Evolutionary conservation across 2,888 invertebrate genomes (phyloP), one percentile per base, ranked within the genome.

Genomic region (Xiphydria camelus): DNA sequence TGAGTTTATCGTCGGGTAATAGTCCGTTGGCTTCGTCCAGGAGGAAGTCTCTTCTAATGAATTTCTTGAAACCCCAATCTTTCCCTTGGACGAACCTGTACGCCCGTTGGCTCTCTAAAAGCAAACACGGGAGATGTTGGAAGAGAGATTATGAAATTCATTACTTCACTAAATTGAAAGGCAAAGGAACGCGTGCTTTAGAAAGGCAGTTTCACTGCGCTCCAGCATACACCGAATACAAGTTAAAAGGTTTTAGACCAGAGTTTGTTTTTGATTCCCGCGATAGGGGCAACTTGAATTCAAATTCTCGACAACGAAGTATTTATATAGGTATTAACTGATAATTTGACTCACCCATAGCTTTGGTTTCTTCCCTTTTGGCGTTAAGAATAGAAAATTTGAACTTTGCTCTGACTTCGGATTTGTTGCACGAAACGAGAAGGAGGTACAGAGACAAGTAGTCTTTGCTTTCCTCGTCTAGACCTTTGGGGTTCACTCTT

Each of bases 61-160:
- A 99, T 79, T 99, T 99, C 81, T 99, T 99, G 82, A 99, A 99
- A 48, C 99, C 99, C 99, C 99, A 99, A 83, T 99, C 99, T 80
- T 99, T 99, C 66, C 99, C 99, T 81, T 99, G 98, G 53, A 99
- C 98, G 80, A 99, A 99, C 82, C 98, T 87, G 80, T 99, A 99
- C 56, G 99, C 99, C 76, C 99, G 76, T 71, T 88, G 88, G 67
- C 86, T 87, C 73, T 88, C 87, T 86, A 77, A n/a, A n/a, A n/a
- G n/a, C n/a, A n/a, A n/a, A n/a, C n/a, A n/a, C n/a, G n/a, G n/a
- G n/a, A n/a, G n/a, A n/a, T n/a, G n/a, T n/a, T n/a, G n/a, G n/a
- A n/a, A n/a, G n/a, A n/a, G n/a, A n/a, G n/a, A n/a, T n/a, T n/a
- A n/a, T n/a, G n/a, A n/a, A n/a, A n/a, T n/a, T n/a, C n/a, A n/a